Evolutionary conservation across 1,140 invertebrate species (phyloP).

Genomic region (Drepana arcuata): DNA sequence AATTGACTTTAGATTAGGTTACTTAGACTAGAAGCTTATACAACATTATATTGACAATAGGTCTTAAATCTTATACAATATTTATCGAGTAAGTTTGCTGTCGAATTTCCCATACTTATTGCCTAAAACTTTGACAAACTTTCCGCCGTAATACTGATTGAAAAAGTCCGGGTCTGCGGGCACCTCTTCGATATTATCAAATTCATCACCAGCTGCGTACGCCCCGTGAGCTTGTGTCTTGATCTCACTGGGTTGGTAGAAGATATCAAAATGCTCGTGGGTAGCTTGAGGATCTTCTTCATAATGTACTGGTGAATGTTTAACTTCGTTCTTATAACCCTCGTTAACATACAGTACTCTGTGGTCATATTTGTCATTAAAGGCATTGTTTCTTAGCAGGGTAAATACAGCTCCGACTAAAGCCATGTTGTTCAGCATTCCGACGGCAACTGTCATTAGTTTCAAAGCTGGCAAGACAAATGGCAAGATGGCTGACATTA

Average conservation of each 20-base stretch:
- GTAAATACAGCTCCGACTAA: constrained; percentile 61
- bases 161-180: constrained; percentile 14
- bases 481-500: constrained; percentile 66
- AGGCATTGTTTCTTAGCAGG: constrained; percentile 63
- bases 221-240: neutral
- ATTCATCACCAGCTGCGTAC: constrained; percentile 1
- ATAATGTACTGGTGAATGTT: constrained; percentile 16
- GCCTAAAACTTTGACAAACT: neutral
- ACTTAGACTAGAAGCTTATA: too few relatives aligned
- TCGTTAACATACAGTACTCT: constrained; percentile 64
- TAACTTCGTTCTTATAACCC: constrained; percentile 53
- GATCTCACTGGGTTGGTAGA: constrained; percentile 8
- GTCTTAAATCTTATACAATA: too few relatives aligned
- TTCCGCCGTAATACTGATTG: constrained; percentile 12
- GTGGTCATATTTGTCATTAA: constrained; percentile 53
- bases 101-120: too few relatives aligned
- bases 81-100: too few relatives aligned
- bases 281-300: constrained; percentile 10
- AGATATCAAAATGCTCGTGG: constrained; percentile 10
- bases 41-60: too few relatives aligned
- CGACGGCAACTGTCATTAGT: constrained; percentile 54
- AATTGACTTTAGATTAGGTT: too few relatives aligned
- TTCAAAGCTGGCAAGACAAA: constrained; percentile 65
- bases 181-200: constrained; percentile 6
- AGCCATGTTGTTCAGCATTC: constrained; percentile 65